phyloP scores from a whole-genome alignment of 2,888 invertebrate species.

The Nemotelus pantherinus region DNA sequence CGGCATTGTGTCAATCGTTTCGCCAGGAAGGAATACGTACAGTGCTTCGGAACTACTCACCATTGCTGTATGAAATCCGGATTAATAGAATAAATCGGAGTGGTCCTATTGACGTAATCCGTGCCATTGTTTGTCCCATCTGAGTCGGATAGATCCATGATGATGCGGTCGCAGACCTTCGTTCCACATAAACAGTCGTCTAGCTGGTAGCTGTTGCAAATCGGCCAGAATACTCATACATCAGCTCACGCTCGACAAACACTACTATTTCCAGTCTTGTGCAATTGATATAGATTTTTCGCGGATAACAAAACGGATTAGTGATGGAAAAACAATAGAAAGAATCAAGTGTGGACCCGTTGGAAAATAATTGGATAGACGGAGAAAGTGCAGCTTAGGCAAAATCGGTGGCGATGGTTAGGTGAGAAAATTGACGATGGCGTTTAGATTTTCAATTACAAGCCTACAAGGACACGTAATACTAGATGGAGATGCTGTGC shows the following conservation, averaged over 20 bases:
- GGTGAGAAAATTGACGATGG: too few relatives aligned
- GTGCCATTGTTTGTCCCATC: constrained; percentile 62
- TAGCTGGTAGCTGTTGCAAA: neutral
- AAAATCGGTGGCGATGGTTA: too few relatives aligned
- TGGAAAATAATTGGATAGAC: neutral
- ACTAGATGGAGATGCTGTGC: too few relatives aligned
- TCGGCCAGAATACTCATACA: neutral
- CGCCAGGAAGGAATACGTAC: too few relatives aligned
- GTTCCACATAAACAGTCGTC: constrained; percentile 27
- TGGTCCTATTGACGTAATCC: constrained; percentile 72
- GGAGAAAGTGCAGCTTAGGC: neutral
- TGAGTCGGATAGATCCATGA: constrained; percentile 48
- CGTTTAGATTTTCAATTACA: too few relatives aligned
- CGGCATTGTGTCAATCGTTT: too few relatives aligned
- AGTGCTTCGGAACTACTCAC: constrained; percentile 66
- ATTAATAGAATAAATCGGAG: constrained; percentile 79
- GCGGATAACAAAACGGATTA: constrained; percentile 26
- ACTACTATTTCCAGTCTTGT: constrained; percentile 50
- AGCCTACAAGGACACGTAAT: too few relatives aligned
- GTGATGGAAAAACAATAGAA: constrained; percentile 19
- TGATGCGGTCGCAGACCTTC: neutral
- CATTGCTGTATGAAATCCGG: constrained; percentile 82
- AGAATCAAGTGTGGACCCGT: neutral
- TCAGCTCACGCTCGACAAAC: constrained; percentile 46
- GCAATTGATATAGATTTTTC: constrained; percentile 49